These are phyloP conservation scores for Hemaris fuciformis DNA, from an alignment of 2,888 invertebrate genomes.

Conservation along the genomic window DNA sequence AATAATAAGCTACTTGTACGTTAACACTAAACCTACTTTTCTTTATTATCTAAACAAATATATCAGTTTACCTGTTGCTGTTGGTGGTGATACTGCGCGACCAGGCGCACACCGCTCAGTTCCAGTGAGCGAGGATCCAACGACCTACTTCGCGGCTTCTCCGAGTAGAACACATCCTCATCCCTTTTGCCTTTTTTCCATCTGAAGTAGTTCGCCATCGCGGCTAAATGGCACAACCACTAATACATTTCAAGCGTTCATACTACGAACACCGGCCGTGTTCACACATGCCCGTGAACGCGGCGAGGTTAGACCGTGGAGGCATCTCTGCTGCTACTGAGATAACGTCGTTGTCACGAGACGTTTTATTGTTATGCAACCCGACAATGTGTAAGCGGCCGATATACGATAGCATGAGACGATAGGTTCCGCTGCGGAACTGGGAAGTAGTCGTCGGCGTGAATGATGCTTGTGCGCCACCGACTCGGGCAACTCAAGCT, in stretches of 20 bases:
- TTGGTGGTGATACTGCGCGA: constrained; percentile 75
- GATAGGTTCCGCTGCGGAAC: constrained; percentile 44
- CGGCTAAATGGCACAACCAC: constrained; percentile 33
- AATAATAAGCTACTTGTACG: not conserved
- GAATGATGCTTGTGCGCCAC: constrained; percentile 28
- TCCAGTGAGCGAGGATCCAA: constrained; percentile 87
- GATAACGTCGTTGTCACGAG: constrained; percentile 74
- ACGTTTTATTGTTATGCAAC: constrained; percentile 67
- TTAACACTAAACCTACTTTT: not conserved
- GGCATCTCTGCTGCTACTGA: constrained; percentile 70
- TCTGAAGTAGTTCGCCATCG: constrained; percentile 85
- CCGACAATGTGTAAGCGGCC: constrained; percentile 38
- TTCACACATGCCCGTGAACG: constrained; percentile 40
- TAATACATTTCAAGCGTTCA: constrained; percentile 33
- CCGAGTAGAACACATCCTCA: constrained; percentile 78
- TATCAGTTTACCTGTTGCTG: constrained; percentile 40
- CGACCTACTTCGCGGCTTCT: constrained; percentile 87
- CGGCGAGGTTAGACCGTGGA: constrained; percentile 54
- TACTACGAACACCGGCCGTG: constrained; percentile 26
- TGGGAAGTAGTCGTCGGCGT: constrained; percentile 29
- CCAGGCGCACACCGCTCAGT: constrained; percentile 83
- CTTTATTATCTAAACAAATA: not conserved
- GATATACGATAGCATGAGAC: constrained; percentile 40
- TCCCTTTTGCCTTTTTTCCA: constrained; percentile 85
- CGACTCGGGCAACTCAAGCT: not conserved